These are phyloP conservation scores for Emesis furor DNA, from an alignment of 2,888 invertebrate genomes.

Conservation along the genomic window DNA sequence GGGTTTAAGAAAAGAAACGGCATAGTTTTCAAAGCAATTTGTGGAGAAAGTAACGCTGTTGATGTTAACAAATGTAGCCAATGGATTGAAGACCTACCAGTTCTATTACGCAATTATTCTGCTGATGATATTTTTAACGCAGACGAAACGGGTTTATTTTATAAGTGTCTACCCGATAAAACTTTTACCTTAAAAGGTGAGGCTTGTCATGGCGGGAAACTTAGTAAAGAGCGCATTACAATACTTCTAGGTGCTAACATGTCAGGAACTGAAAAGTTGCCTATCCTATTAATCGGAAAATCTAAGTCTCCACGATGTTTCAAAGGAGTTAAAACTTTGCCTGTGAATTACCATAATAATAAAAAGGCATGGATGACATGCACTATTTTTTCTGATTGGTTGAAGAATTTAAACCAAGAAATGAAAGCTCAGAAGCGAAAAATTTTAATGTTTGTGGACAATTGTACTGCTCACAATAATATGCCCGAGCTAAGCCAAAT, in stretches of 20 bases:
- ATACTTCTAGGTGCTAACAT: constrained; percentile 62
- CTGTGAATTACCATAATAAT: too few relatives aligned
- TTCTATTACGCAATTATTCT: constrained; percentile 53
- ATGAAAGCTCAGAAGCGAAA: constrained; percentile 44
- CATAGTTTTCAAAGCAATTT: constrained; percentile 66
- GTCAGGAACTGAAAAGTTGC: constrained; percentile 63
- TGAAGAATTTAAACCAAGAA: not conserved
- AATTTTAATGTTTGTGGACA: constrained; percentile 64
- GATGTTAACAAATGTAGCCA: constrained; percentile 65
- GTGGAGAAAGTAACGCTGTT: constrained; percentile 65
- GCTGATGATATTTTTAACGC: constrained; percentile 63
- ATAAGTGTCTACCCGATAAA: constrained; percentile 59
- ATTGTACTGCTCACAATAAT: constrained; percentile 56
- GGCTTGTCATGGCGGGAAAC: constrained; percentile 64
- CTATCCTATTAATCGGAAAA: constrained; percentile 30
- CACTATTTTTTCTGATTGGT: too few relatives aligned
- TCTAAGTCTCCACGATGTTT: too few relatives aligned
- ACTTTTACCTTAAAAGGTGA: constrained; percentile 60
- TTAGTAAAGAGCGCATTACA: constrained; percentile 62
- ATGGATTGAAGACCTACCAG: constrained; percentile 64
- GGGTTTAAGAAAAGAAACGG: constrained; percentile 68
- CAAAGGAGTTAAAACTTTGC: too few relatives aligned
- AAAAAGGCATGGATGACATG: too few relatives aligned
- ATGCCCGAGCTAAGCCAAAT: constrained; percentile 47
- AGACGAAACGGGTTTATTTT: constrained; percentile 62